A percentile compares a stretch with the other conserved stretches of the same genome.
These are phyloP conservation scores for Diadema setosum DNA, from an alignment of 35 echinoderm and acorn worm genomes.

Conservation along the genomic window DNA sequence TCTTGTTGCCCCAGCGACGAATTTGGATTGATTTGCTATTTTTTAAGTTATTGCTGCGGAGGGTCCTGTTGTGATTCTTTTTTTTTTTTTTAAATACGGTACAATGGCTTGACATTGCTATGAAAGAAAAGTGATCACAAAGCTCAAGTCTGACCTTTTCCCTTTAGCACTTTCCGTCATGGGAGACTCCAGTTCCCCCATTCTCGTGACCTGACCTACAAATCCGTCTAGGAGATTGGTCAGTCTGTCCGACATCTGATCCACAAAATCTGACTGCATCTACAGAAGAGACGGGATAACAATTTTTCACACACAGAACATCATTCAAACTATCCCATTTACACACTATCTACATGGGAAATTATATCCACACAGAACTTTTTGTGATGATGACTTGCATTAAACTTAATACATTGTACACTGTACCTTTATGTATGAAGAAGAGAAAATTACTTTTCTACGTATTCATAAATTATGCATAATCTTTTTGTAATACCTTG, in stretches of 20 bases:
- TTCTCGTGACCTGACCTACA: slow-evolving; percentile 18
- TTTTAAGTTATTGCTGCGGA: too few species aligned
- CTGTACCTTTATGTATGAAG: not conserved
- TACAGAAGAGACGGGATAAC: not conserved
- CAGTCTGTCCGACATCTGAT: not conserved
- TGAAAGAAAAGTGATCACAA: too few species aligned
- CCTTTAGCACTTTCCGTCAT: not conserved
- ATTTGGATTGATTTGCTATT: too few species aligned
- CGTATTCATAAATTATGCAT: not conserved
- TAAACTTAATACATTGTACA: not conserved
- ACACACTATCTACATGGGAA: not conserved
- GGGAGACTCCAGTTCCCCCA: not conserved
- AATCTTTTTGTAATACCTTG: not conserved
- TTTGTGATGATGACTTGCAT: not conserved
- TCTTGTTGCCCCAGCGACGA: too few species aligned
- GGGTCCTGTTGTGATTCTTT: too few species aligned
- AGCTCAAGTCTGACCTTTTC: not conserved
- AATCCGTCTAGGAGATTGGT: slow-evolving; percentile 12
- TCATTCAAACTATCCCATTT: not conserved
- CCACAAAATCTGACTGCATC: slow-evolving; percentile 34
- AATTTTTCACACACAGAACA: not conserved
- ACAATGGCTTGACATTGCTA: too few species aligned
- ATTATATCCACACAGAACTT: not conserved
- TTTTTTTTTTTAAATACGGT: too few species aligned
- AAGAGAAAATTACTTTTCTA: not conserved